Evolutionary conservation across 2,113 vertebrate genomes (phyloP), one percentile per base, ranked within the genome.

Genomic region (Raphicerus campestris): DNA sequence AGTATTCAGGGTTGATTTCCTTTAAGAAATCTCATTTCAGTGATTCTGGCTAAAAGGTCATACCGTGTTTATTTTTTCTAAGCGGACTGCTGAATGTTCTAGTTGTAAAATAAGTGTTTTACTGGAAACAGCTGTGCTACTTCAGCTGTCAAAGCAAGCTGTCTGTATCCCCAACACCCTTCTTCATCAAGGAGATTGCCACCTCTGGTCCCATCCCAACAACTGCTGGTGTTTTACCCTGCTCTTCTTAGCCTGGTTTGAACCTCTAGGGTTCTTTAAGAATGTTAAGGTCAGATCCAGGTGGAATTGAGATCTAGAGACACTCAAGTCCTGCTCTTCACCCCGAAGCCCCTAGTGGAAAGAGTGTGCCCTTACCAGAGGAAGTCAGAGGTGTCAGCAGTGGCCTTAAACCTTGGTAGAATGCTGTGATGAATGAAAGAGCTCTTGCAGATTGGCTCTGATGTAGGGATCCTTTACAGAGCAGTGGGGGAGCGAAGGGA

Each of bases 401-500:
- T 6, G 19, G 49, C 89, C 61, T 81, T 42, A 3, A 20, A 7
- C 15, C 2, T 2, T 2, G 1, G 2, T 17, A 9, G n/a, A 32
- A 81, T 30, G 58, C 60, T 19, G 16, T 13, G n/a, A 15, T 9
- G 30, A 92, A 1, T 19, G 0, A 13, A 39, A 35, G 77, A 2
- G 3, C 58, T 47, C 28, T 4, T 13, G 1, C 3, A 2, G 1
- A 26, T 58, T 7, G 22, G 11, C 7, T 1, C 1, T 2, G 3
- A 19, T 3, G 7, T 9, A 5, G 35, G 56, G n/a, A 45, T 55
- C 82, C 39, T 1, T 2, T 32, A 7, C 32, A 49, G 42, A 30
- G 17, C 32, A 22, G 39, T 84, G 26, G 30, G 2, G 9, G 5
- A 35, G 24, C 3, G 13, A 26, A 7, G 39, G 32, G 47, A 60